Evolutionary conservation across 2,888 invertebrate species (phyloP).

Genomic region (Mycogona germanica): DNA sequence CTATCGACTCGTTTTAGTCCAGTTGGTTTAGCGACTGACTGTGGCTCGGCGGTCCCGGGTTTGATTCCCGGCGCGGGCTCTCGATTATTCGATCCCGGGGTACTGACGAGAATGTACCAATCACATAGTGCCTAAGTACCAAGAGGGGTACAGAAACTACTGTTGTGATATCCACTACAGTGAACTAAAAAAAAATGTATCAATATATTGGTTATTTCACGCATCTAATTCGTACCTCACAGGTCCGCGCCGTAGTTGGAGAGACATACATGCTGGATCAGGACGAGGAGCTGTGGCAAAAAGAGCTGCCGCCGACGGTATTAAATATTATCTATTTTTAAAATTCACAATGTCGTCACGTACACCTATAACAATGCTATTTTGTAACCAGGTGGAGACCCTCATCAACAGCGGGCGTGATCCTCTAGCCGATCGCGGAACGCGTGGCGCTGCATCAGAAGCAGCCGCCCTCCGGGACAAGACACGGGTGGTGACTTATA

Average conservation of each 20-base stretch:
- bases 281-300: constrained; percentile 30
- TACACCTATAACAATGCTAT: too few relatives aligned
- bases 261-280: constrained; percentile 41
- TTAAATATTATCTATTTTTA: too few relatives aligned
- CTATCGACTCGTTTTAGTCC: neutral
- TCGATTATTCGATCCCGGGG: too few relatives aligned
- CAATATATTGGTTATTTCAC: neutral
- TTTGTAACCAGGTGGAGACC: constrained; percentile 33
- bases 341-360: too few relatives aligned
- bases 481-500: constrained; percentile 35
- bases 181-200: neutral
- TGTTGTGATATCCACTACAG: too few relatives aligned
- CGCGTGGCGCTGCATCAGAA: neutral
- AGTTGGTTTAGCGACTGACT: too few relatives aligned
- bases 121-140: too few relatives aligned
- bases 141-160: too few relatives aligned
- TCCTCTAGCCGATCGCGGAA: constrained; percentile 37
- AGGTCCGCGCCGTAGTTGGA: constrained; percentile 37
- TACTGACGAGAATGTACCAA: too few relatives aligned
- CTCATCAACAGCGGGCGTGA: constrained; percentile 30
- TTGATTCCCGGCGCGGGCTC: too few relatives aligned
- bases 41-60: too few relatives aligned
- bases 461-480: constrained; percentile 28
- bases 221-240: constrained; percentile 13
- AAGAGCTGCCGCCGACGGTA: constrained; percentile 34